Base-by-base conservation (phyloP, 1,140 invertebrate species). In the Neodiprion lecontei region DNA sequence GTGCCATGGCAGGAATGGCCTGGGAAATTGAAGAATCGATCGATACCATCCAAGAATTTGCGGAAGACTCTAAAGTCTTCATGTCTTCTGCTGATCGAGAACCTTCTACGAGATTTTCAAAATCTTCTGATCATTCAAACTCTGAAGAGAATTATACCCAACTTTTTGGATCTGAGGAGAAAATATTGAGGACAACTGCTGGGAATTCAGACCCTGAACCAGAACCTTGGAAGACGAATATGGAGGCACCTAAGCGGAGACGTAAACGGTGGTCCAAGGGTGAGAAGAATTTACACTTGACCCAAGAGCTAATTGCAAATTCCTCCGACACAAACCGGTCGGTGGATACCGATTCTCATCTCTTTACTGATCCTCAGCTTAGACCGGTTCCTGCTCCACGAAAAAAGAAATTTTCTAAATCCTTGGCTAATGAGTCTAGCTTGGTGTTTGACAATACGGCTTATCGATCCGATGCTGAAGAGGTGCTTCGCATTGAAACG, bases 401-500 rank as follows among this genome's bases (percentile, higher is more conserved):
- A 49, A 69, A 74, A 14, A 79, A 76, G 71, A 75, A 12, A 28
- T 61, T 23, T 5, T 23, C 75, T 21, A 76, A 76, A 9, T 49
- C 61, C 0, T 66, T 72, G n/a, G 53, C 11, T 12, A 61, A 17
- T 61, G 53, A 61, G 7, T 61, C 53, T 12, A 61, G 53, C 1
- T 70, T 73, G 0, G 79, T 67, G 7, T 79, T 79, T 14, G 83
- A 86, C 23, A 87, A 88, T 67, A 74, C 79, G 1, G 83, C 76
- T 9, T 88, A 85, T 69, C 74, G 78, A 23, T 82, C 80, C 0
- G 85, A 87, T 8, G 70, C 76, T 61, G 80, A 86, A n/a, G 81
- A 84, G 70, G 75, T 88, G 67, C 75, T 88, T 2, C 78, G 79
- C 40, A 85, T 88, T 11, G 86, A 88, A 76, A 87, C 83, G 0